Evolutionary conservation across 37 sponge, comb jelly and placozoan species (phyloP), one percentile per base, ranked within the genome.

Genomic region (Tethya wilhelma): DNA sequence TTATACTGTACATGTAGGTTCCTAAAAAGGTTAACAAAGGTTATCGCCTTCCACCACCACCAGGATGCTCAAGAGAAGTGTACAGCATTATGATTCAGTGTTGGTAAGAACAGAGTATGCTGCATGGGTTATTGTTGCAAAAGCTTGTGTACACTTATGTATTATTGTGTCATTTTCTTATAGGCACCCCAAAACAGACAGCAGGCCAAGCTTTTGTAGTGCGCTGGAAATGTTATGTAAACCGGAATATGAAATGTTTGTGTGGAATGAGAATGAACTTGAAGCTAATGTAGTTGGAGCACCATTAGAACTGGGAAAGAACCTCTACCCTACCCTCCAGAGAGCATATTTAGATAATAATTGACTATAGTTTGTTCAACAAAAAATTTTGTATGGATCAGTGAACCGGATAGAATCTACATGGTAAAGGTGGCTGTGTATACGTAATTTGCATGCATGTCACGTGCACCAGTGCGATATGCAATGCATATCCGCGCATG

Each of bases 1-100:
- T 62, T 26, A 40, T 72, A 45, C 17, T 62, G 23, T 23, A 41
- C 28, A 31, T 73, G 8, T 38, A 79, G 75, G 62, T 64, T 8
- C 30, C 84, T 14, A 30, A 41, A 31, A 28, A 69, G 32, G 55
- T 89, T 31, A 79, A 79, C 33, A 70, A 71, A 4, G 90, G 90
- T 8, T 67, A 29, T 71, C 73, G 90, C 31, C 64, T 89, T 23
- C 49, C 84, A 49, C 90, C 90, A 25, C 90, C 90, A 43, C 90
- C 90, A 36, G 90, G 90, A 5, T 79, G 79, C 29, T 69, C 84
- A 8, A 55, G 56, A 40, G 77, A 44, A 4, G 12, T 89, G 37
- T 89, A 89, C 55, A 29, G 72, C 20, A 11, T 89, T 25, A 89
- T 89, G 90, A 89, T 89, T 14, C 60, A 70, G 29, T 89, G 84